Conservation (phyloP, 1,140 invertebrate species). For the Ladona fulva region DNA sequence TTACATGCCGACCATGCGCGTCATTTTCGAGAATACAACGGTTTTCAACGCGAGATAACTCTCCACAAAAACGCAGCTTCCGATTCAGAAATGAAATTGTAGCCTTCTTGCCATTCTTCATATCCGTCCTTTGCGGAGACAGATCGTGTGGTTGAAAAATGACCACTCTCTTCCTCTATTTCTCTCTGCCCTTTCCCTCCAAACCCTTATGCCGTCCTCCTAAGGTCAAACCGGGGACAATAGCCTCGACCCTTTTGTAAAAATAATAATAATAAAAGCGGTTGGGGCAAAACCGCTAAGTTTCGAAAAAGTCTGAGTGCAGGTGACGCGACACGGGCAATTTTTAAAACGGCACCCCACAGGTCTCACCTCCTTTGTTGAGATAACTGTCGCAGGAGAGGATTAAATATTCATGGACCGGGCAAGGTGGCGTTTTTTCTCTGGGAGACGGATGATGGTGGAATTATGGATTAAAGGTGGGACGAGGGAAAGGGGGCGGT, state of each 20-base stretch:
- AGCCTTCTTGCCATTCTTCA: too few relatives aligned
- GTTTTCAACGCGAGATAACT: too few relatives aligned
- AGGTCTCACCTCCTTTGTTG: neutral
- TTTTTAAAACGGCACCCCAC: neutral
- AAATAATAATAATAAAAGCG: neutral
- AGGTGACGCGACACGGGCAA: slow-evolving; percentile 5
- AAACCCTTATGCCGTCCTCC: too few relatives aligned
- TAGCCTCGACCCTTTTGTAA: neutral
- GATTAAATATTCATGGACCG: slow-evolving; percentile 3
- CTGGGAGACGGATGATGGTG: neutral
- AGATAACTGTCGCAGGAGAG: neutral
- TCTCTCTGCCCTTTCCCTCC: neutral
- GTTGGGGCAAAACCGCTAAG: too few relatives aligned
- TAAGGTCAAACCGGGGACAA: too few relatives aligned
- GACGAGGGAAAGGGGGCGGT: too few relatives aligned
- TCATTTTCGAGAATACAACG: too few relatives aligned
- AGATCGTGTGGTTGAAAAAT: too few relatives aligned
- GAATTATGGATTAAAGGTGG: neutral
- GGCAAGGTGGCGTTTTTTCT: neutral
- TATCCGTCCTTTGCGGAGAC: too few relatives aligned
- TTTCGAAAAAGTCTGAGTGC: neutral
- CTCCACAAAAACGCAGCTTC: too few relatives aligned
- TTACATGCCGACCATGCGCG: too few relatives aligned
- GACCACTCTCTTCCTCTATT: neutral
- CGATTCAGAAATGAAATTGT: too few relatives aligned